phyloP scores from a whole-genome alignment of 2,888 invertebrate genomes.

The Pachycephus smyrnensis region DNA sequence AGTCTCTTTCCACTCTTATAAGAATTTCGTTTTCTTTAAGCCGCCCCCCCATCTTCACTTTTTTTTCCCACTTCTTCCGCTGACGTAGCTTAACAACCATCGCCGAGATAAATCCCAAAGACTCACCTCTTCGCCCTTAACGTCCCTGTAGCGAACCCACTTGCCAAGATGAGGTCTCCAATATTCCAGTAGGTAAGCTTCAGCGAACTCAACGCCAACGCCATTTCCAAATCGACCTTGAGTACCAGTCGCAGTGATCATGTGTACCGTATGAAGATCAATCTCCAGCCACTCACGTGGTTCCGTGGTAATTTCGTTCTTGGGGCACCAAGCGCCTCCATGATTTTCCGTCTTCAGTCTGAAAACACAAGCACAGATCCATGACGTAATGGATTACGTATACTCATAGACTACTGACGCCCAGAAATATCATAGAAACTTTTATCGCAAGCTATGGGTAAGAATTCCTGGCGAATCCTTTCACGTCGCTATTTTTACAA shows the following conservation, averaged over 20 bases:
- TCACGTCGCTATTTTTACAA: not conserved
- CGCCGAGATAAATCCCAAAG: not conserved
- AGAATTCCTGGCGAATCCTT: not conserved
- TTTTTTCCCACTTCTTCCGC: not conserved
- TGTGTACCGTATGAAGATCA: constrained; percentile 72
- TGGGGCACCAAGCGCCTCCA: constrained; percentile 83
- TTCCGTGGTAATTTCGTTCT: constrained; percentile 70
- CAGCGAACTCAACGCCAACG: constrained; percentile 76
- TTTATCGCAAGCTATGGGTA: not conserved
- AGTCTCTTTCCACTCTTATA: not conserved
- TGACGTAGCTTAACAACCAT: not conserved
- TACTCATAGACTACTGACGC: not conserved
- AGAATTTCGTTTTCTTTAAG: not conserved
- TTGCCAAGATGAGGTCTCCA: constrained; percentile 72
- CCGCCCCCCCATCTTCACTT: not conserved
- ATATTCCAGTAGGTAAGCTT: constrained; percentile 75
- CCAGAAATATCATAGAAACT: not conserved
- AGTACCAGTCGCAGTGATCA: constrained; percentile 74
- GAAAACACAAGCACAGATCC: constrained; percentile 33
- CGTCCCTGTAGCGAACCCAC: constrained; percentile 74
- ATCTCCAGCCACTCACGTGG: constrained; percentile 72
- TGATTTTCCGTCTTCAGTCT: constrained; percentile 75
- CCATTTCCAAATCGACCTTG: constrained; percentile 82
- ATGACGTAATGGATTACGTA: not conserved
- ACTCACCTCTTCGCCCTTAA: constrained; percentile 72